Evolutionary conservation across 2,113 vertebrate species (phyloP), one percentile per base, ranked within the genome.

Genomic region (Bettongia penicillata): DNA sequence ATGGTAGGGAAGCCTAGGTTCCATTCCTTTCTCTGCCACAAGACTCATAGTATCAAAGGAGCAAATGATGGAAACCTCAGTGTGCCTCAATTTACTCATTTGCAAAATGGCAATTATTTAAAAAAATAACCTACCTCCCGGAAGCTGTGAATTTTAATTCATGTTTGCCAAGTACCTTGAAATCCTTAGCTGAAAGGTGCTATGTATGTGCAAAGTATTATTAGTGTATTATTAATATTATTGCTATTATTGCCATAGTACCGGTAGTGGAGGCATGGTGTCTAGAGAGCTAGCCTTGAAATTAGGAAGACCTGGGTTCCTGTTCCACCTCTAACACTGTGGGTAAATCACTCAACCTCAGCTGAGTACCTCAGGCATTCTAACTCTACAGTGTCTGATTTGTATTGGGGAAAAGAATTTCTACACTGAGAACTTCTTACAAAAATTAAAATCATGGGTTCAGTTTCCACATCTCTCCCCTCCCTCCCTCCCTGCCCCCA

Each of bases 141-240:
- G 94, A 68, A 95, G 92, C 96, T 97, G 94, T 97, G 97, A 96
- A 96, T 96, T 43, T 93, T 93, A 96, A 97, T 97, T 90, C 4
- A 47, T 93, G 95, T 97, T 95, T 95, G 91, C 93, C 97, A 95
- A 97, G 93, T 96, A 92, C 96, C 96, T 97, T 28, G 92, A 95
- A 90, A 93, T 97, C 94, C 90, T 96, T 96, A 91, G 92, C 96
- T 93, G 93, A 96, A 97, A 97, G 97, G 98, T 98, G 97, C 97
- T 98, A 97, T 3, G 0, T 96, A 94, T 43, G 96, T 94, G 93
- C 89, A 94, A 47, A 61, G 37, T 94, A 31, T 90, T 61, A 50
- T 89, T 89, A 92, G 96, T 97, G 91, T 68, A 55, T 93, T 96
- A 94, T 94, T 95, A 95, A 93, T 97, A 91, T 96, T 97, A 90